These are phyloP conservation scores for Haemorhous mexicanus DNA, from an alignment of 2,113 vertebrate genomes.

Conservation along the genomic window DNA sequence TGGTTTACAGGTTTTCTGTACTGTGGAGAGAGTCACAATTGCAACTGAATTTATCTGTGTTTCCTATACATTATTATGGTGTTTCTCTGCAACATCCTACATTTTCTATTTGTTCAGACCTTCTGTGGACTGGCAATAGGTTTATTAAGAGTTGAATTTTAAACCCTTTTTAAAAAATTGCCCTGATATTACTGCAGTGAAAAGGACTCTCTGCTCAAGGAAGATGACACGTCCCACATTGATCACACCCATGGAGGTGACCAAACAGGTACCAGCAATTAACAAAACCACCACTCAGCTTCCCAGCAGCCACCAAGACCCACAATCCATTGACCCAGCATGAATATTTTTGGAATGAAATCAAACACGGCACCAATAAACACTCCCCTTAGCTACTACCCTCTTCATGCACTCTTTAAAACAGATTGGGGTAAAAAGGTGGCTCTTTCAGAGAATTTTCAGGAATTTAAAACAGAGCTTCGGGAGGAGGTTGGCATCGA, in stretches of 20 bases:
- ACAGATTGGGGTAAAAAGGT: neutral
- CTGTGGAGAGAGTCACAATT: neutral
- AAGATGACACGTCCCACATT: neutral
- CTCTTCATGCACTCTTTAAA: neutral
- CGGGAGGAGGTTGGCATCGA: neutral
- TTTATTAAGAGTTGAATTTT: neutral
- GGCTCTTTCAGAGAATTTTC: neutral
- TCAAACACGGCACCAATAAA: neutral
- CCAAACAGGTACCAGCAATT: neutral
- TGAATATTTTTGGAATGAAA: neutral
- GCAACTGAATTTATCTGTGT: neutral
- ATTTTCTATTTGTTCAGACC: neutral
- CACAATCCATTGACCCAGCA: neutral
- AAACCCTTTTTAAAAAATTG: neutral
- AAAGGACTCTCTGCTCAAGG: neutral
- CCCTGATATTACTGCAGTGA: neutral
- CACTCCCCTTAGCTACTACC: neutral
- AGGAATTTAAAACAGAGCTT: neutral
- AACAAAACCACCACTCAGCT: neutral
- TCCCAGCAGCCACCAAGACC: neutral
- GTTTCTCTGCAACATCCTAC: neutral
- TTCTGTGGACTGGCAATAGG: neutral
- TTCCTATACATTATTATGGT: neutral
- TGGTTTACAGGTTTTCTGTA: neutral
- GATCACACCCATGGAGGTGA: neutral